Conservation (phyloP, 2,797 vertebrate species). For the Dallia pectoralis region DNA sequence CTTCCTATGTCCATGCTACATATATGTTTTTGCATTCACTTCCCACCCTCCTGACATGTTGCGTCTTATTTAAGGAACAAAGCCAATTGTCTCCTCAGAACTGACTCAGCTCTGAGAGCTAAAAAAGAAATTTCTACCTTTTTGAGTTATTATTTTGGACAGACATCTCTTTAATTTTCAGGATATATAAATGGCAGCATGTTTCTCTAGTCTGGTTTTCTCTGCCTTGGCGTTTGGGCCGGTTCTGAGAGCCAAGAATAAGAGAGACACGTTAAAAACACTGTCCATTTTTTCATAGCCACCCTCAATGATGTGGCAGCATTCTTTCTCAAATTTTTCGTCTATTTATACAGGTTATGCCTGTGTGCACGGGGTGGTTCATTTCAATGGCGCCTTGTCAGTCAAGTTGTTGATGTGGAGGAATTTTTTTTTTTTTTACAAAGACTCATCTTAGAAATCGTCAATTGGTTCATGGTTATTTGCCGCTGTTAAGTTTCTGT, state of each 20-base stretch:
- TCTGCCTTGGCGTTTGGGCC: constrained; percentile 60
- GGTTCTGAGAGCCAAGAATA: constrained; percentile 65
- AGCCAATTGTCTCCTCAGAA: constrained; percentile 51
- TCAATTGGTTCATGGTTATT: constrained; percentile 38
- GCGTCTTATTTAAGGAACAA: constrained; percentile 44
- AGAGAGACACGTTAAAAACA: constrained; percentile 67
- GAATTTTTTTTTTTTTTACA: constrained; percentile 39
- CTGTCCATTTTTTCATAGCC: constrained; percentile 61
- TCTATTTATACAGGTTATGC: constrained; percentile 60
- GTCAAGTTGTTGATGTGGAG: constrained; percentile 39
- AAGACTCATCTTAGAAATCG: constrained; percentile 42
- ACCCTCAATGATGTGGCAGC: constrained; percentile 66
- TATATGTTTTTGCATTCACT: constrained; percentile 27
- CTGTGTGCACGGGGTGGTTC: constrained; percentile 45
- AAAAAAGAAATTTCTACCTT: constrained; percentile 52
- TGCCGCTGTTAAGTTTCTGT: constrained; percentile 12
- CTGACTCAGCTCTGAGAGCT: constrained; percentile 39
- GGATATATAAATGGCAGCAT: constrained; percentile 68
- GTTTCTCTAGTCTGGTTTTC: constrained; percentile 68
- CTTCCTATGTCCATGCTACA: constrained; percentile 28
- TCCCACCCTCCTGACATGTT: constrained; percentile 31
- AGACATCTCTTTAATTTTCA: constrained; percentile 67
- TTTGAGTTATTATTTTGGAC: constrained; percentile 59
- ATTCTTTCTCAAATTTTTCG: constrained; percentile 54
- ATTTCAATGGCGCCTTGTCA: constrained; percentile 51